Evolutionary conservation across 2,888 invertebrate species (phyloP).

Genomic region (Eilema caniola): DNA sequence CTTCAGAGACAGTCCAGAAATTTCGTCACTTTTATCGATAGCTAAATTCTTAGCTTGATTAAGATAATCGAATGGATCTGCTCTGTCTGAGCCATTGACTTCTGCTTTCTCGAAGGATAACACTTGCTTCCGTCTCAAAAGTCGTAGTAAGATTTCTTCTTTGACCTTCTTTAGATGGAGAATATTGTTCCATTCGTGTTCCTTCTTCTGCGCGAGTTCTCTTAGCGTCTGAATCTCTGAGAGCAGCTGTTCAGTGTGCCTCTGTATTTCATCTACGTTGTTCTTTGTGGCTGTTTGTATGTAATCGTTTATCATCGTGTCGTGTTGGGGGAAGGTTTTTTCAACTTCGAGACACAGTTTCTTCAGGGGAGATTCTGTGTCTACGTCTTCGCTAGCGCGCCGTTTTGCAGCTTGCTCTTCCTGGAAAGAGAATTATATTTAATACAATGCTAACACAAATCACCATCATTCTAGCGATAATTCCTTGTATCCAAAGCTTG

Average conservation of each 20-base stretch:
- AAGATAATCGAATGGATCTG: constrained; percentile 78
- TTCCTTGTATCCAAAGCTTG: no score
- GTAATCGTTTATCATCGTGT: constrained; percentile 88
- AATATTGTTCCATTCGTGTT: constrained; percentile 95
- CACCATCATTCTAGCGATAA: no score
- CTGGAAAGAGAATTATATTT: constrained; percentile 55
- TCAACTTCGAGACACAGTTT: constrained; percentile 84
- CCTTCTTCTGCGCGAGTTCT: constrained; percentile 92
- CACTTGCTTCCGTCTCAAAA: constrained; percentile 90
- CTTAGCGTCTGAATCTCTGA: constrained; percentile 90
- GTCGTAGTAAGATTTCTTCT: constrained; percentile 91
- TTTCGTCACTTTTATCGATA: constrained; percentile 83
- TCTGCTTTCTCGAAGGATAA: constrained; percentile 81
- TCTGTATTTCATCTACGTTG: constrained; percentile 87
- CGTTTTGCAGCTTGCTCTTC: constrained; percentile 77
- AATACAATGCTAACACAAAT: constrained; percentile 6
- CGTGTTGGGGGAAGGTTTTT: constrained; percentile 85
- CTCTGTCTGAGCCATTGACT: constrained; percentile 72
- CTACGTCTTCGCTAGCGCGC: constrained; percentile 75
- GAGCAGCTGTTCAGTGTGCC: constrained; percentile 89
- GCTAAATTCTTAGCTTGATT: constrained; percentile 79
- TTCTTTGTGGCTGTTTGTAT: constrained; percentile 88
- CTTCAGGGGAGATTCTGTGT: constrained; percentile 80
- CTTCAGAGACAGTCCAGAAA: constrained; percentile 78
- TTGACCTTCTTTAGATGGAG: constrained; percentile 94